These are phyloP conservation scores for Eudemis profundana DNA, from an alignment of 2,888 invertebrate genomes.

Conservation along the genomic window DNA sequence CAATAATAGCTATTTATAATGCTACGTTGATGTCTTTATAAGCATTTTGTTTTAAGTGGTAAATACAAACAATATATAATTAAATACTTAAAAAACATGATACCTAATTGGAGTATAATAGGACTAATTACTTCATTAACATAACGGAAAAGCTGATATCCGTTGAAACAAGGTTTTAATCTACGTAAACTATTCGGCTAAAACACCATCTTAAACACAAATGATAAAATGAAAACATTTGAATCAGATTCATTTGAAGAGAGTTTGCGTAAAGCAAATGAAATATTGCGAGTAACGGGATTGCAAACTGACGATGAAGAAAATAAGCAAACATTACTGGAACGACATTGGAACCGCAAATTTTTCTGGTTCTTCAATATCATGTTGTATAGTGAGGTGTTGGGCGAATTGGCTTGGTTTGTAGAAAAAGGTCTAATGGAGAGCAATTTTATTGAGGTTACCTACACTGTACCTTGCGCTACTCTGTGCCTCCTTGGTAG, in stretches of 20 bases:
- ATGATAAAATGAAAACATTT: slow-evolving; percentile 6
- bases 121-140: slow-evolving; percentile 26
- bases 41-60: neutral
- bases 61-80: too few species aligned
- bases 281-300: slow-evolving; percentile 48
- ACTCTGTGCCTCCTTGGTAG: slow-evolving; percentile 55
- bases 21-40: too few species aligned
- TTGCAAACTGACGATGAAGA: slow-evolving; percentile 52
- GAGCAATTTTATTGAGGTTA: slow-evolving; percentile 53
- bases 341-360: slow-evolving; percentile 51
- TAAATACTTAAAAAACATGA: too few species aligned
- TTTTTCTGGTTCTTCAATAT: slow-evolving; percentile 50
- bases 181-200: neutral
- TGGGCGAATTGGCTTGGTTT: slow-evolving; percentile 53
- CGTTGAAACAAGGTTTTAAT: neutral
- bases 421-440: slow-evolving; percentile 46
- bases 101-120: neutral
- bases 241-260: slow-evolving; percentile 15
- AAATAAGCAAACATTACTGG: slow-evolving; percentile 46
- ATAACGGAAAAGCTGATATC: neutral
- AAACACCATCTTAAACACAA: neutral
- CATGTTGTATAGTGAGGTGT: slow-evolving; percentile 48
- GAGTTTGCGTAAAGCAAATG: slow-evolving; percentile 17
- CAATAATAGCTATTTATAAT: too few species aligned
- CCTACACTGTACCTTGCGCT: slow-evolving; percentile 57